Evolutionary conservation across 2,113 vertebrate species (phyloP).

Genomic region (Megaceryle maxima): DNA sequence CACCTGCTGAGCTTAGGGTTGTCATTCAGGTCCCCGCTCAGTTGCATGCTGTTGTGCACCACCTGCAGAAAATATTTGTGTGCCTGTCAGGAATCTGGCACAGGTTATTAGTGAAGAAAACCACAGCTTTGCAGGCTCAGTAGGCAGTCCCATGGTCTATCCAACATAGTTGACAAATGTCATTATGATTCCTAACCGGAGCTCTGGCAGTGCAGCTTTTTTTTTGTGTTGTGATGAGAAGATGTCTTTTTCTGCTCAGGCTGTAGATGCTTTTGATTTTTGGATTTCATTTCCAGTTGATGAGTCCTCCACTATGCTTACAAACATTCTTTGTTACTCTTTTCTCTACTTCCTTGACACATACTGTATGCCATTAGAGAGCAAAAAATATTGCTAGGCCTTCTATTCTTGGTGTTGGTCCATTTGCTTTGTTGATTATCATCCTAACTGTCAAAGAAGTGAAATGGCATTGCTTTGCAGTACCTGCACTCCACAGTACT

Average conservation of each 20-base stretch:
- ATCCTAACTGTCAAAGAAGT: constrained; percentile 43
- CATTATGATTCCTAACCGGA: neutral
- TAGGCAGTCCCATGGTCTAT: neutral
- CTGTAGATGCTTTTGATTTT: constrained; percentile 7
- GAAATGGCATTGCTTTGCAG: constrained; percentile 20
- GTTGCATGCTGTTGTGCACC: neutral
- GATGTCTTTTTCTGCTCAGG: neutral
- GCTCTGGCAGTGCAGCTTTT: neutral
- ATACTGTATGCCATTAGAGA: neutral
- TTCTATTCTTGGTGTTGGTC: constrained; percentile 34
- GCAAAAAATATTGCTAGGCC: neutral
- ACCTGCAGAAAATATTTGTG: neutral
- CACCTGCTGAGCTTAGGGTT: neutral
- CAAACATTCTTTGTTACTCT: neutral
- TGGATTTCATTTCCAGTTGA: neutral
- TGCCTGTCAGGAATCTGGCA: neutral
- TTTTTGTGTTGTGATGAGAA: neutral
- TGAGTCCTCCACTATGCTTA: neutral
- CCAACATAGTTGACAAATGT: neutral
- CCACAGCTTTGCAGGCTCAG: neutral
- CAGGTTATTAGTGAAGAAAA: neutral
- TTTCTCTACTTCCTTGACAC: neutral
- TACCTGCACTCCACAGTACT: neutral
- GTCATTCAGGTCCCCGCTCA: constrained; percentile 1
- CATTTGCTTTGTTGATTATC: constrained; percentile 59